Conservation (phyloP, 2,888 invertebrate species). For the Syrphus vitripennis region DNA sequence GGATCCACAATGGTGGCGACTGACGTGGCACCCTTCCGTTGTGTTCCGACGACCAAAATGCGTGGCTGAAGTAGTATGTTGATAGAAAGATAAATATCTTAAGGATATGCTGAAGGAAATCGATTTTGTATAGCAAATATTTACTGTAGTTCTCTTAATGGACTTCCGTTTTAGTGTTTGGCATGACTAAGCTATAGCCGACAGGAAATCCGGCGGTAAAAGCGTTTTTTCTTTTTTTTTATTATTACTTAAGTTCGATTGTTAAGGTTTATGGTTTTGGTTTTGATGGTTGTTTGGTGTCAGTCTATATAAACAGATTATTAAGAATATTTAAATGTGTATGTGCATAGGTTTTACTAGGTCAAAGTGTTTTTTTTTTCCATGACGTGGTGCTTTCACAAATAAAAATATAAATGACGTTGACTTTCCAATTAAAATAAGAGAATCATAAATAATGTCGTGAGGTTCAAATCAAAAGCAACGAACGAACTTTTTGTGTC, state of each 20-base stretch:
- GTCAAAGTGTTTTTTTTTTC: neutral
- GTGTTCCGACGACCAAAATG: neutral
- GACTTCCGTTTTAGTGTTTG: slow-evolving; percentile 57
- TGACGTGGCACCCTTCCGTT: neutral
- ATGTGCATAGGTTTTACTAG: neutral
- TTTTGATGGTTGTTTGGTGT: neutral
- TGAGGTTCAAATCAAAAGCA: neutral
- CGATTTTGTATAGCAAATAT: slow-evolving; percentile 63
- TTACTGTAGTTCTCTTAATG: slow-evolving; percentile 65
- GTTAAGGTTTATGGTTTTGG: neutral
- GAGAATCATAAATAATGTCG: neutral
- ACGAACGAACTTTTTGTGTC: too few species aligned
- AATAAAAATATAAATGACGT: neutral
- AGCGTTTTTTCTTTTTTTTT: neutral
- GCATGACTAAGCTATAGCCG: slow-evolving; percentile 27
- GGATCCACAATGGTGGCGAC: neutral
- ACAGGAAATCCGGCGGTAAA: slow-evolving; percentile 64
- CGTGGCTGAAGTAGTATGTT: slow-evolving; percentile 48
- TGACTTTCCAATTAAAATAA: neutral
- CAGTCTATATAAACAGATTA: neutral
- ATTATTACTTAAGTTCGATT: neutral
- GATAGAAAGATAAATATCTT: slow-evolving; percentile 61
- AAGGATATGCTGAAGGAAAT: slow-evolving; percentile 65
- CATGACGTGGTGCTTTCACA: neutral
- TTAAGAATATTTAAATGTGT: neutral